Evolutionary conservation across 2,113 vertebrate species (phyloP), one percentile per base, ranked within the genome.

Genomic region (Geococcyx californianus): DNA sequence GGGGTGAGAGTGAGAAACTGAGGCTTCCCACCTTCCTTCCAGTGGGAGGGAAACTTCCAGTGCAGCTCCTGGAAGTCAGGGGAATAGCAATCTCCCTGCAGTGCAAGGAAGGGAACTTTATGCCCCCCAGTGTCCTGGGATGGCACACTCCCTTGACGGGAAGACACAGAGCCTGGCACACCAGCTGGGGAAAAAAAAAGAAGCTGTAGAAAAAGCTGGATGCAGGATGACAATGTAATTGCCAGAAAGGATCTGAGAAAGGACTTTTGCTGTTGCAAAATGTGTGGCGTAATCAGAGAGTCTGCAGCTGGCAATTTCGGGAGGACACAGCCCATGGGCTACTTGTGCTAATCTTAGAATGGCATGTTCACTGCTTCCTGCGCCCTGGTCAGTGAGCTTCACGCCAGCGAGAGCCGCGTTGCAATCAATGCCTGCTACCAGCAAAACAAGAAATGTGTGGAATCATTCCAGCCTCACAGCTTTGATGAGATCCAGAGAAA

Each of bases 311-410:
- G 89, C 93, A 59, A 67, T 90, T 89, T 92, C 2, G 3, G 90
- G 87, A 83, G 75, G 93, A 93, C 85, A 26, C 33, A 86, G 92
- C 74, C 95, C 49, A 6, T 95, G 90, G 96, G 82, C 89, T 69
- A 67, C 89, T 91, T 85, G 82, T 95, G 95, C 98, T 98, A 97
- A 98, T 97, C 97, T 98, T 97, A 98, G 97, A 97, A 97, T 75
- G 95, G 95, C 83, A 91, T 90, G 96, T 66, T 60, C 76, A 29
- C 20, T 23, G 93, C 91, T 94, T 96, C 95, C 96, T 94, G 87
- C 6, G 0, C 28, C 83, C 66, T 5, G 25, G 87, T 93, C 81
- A 44, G 93, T 29, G 7, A 88, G 55, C 84, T 81, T 56, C 45
- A 8, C 2, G 6, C 51, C 3, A 26, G n/a, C 29, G 3, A 77